phyloP scores from a whole-genome alignment of 2,888 invertebrate genomes.

The Steromphala cineraria region DNA sequence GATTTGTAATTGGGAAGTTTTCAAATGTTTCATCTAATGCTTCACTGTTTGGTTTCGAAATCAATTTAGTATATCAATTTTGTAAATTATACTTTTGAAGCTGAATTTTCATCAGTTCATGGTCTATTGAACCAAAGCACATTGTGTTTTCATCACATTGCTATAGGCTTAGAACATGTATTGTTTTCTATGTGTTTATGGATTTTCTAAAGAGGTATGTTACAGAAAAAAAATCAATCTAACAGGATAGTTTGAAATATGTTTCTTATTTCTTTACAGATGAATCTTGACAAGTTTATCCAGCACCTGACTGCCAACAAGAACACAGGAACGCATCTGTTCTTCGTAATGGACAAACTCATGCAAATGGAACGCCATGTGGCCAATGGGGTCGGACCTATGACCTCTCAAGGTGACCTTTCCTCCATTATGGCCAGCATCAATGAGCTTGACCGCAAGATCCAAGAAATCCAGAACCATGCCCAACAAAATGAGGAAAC shows the following conservation, averaged over 20 bases:
- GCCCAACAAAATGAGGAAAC: slow-evolving; percentile 15
- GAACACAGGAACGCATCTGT: slow-evolving; percentile 36
- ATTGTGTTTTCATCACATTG: no score
- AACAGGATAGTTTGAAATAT: background rate
- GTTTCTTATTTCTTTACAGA: slow-evolving; percentile 23
- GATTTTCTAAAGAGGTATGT: no score
- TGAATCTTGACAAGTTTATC: slow-evolving; percentile 30
- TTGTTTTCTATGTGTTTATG: no score
- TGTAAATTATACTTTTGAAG: no score
- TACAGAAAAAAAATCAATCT: no score
- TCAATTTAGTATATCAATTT: no score
- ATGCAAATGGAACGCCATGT: slow-evolving; percentile 1
- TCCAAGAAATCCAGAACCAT: slow-evolving; percentile 23
- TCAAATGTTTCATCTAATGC: no score
- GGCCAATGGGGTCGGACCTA: background rate
- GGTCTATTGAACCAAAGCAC: no score
- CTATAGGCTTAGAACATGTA: no score
- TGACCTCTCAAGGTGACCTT: background rate
- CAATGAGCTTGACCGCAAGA: slow-evolving; percentile 27
- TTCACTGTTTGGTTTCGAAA: no score
- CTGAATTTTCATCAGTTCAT: no score
- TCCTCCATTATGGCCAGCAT: slow-evolving; percentile 11
- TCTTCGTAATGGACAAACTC: slow-evolving; percentile 20
- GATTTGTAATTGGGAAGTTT: no score
- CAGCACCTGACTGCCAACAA: slow-evolving; percentile 29